Evolutionary conservation across 1,140 invertebrate genomes (phyloP), one percentile per base, ranked within the genome.

Genomic region (Contarinia nasturtii): DNA sequence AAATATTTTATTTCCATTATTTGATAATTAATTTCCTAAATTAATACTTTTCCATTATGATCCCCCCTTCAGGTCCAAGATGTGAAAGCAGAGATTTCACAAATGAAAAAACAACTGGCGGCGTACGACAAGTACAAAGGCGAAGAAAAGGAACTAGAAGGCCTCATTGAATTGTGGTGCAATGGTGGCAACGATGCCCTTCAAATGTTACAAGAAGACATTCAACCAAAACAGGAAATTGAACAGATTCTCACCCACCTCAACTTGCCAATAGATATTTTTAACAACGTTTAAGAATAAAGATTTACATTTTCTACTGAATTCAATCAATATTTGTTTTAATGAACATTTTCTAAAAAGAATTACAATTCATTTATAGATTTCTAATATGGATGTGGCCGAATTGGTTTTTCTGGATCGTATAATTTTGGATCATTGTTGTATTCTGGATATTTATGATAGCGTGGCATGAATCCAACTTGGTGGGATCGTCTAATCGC

Each of bases 371-470:
- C n/a, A n/a, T n/a, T n/a, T n/a, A n/a, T n/a, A n/a, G n/a, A n/a
- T n/a, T 33, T 47, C 63, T 76, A 85, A 69, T 79, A 83, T 62
- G 74, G 71, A 64, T 93, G 86, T 3, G 81, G 79, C 55, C 80
- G 72, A 15, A 86, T 64, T 7, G 88, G 87, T 49, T 74, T 73
- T 54, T 89, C 80, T 1, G 83, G 80, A 65, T 93, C 79, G 66
- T 86, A 92, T 12, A 94, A 61, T 61, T 81, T 79, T 22, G 89
- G 89, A 68, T 94, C 89, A 49, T 80, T 73, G 2, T 83, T 55
- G 59, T 80, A 93, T 42, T 70, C 66, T 27, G 79, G 69, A 49
- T 84, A 75, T 62, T 91, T 92, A 41, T 79, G 67, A 57, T 80
- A 79, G 43, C 69, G 68, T 1, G 80, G 73, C 84, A 93, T 88